Conservation (phyloP, 1,140 invertebrate species). For the Drosophila nigrodunni region DNA sequence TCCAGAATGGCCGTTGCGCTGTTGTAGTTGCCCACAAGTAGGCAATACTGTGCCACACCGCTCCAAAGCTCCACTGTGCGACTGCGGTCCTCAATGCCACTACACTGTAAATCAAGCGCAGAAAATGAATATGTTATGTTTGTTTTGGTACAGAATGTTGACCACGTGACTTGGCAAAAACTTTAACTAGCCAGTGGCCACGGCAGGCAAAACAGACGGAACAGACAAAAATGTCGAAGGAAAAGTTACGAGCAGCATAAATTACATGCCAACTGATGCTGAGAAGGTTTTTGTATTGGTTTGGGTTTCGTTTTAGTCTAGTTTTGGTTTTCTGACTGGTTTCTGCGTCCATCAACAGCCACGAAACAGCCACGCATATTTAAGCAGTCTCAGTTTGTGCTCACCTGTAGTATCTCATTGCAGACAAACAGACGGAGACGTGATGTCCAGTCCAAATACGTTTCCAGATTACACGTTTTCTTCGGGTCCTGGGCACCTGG, state of each 20-base stretch:
- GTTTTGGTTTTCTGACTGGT: not conserved
- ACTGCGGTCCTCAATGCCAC: conserved; percentile 66
- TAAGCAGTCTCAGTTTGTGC: conserved; percentile 19
- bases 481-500: conserved; percentile 81
- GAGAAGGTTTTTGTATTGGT: not conserved
- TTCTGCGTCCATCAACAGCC: conserved; percentile 22
- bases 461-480: conserved; percentile 84
- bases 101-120: conserved; percentile 49
- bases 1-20: conserved; percentile 83
- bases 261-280: conserved; percentile 25
- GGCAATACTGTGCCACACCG: conserved; percentile 71
- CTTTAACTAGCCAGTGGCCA: conserved; percentile 30
- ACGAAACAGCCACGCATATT: conserved; percentile 32
- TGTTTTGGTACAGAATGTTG: conserved; percentile 17
- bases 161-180: conserved; percentile 41
- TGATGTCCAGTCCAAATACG: conserved; percentile 84
- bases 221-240: conserved; percentile 17
- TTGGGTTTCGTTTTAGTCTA: not conserved
- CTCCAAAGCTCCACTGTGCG: conserved; percentile 71
- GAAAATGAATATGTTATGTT: conserved; percentile 5
- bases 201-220: conserved; percentile 9
- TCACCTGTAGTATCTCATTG: conserved; percentile 84
- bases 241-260: conserved; percentile 37
- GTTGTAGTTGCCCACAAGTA: conserved; percentile 73
- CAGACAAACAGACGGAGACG: conserved; percentile 83